Evolutionary conservation across 2,888 invertebrate genomes (phyloP).

Genomic region (Lepidocyrtoides sp.): DNA sequence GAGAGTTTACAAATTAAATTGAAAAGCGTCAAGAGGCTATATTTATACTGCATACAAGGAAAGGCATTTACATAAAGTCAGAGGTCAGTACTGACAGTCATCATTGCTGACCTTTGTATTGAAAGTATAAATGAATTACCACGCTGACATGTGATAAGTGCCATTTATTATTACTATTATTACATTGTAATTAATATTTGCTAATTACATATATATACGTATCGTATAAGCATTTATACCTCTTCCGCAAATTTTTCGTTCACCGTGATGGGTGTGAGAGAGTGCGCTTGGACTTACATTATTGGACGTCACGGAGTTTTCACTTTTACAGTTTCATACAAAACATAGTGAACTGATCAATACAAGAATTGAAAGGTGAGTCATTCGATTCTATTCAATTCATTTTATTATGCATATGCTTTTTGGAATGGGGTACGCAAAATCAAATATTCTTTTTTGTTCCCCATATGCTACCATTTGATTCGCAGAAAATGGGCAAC

Average conservation of each 20-base stretch:
- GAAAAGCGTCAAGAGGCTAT: constrained; percentile 66
- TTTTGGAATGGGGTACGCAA: neutral
- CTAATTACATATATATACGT: neutral
- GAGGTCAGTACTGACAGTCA: constrained; percentile 74
- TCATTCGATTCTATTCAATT: constrained; percentile 26
- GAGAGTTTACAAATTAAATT: constrained; percentile 12
- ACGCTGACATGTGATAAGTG: constrained; percentile 79
- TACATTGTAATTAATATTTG: constrained; percentile 28
- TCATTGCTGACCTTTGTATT: constrained; percentile 76
- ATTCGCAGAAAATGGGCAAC: constrained; percentile 9
- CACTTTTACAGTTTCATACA: constrained; percentile 47
- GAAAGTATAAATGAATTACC: constrained; percentile 72
- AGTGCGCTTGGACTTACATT: constrained; percentile 28
- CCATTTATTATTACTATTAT: constrained; percentile 65
- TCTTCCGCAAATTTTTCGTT: constrained; percentile 23
- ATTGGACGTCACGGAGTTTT: constrained; percentile 48
- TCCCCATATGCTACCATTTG: neutral
- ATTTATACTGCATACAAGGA: constrained; percentile 58
- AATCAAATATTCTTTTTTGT: neutral
- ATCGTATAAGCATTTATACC: too few relatives aligned
- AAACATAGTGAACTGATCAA: constrained; percentile 38
- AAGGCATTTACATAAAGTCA: constrained; percentile 77
- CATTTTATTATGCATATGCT: neutral
- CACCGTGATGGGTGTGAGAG: constrained; percentile 59
- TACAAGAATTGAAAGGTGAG: constrained; percentile 60